A percentile compares a stretch with the other conserved stretches of the same genome.
These are phyloP conservation scores for Parazoanthus atlanticus DNA, from an alignment of 92 coral and sea anemone genomes.

Conservation along the genomic window DNA sequence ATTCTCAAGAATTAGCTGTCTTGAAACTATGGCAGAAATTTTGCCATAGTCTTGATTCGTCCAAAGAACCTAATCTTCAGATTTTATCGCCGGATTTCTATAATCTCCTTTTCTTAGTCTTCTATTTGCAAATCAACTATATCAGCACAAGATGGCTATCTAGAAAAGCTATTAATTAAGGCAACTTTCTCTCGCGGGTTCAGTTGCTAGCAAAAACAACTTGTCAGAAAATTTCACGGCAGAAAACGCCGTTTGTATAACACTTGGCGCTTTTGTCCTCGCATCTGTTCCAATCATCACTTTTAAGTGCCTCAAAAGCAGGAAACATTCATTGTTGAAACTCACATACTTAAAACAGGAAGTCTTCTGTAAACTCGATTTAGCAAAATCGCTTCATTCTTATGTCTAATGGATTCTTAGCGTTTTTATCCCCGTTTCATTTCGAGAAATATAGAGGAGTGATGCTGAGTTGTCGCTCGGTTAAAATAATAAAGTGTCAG, in stretches of 20 bases:
- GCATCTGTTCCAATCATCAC: not conserved
- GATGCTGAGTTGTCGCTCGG: not conserved
- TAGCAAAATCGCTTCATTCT: not conserved
- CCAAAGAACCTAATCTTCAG: not conserved
- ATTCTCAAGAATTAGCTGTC: not conserved
- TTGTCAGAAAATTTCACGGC: not conserved
- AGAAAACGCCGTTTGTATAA: not conserved
- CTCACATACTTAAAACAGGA: not conserved
- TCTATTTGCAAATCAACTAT: not conserved
- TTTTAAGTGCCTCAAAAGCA: slow-evolving; percentile 9
- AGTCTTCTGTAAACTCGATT: not conserved
- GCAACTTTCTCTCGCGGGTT: not conserved
- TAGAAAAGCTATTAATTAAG: not conserved
- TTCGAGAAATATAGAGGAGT: not conserved
- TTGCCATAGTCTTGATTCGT: not conserved
- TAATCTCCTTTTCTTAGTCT: not conserved
- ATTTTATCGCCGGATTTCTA: not conserved
- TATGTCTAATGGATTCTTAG: not conserved
- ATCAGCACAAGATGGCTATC: not conserved
- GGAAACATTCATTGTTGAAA: slow-evolving; percentile 10
- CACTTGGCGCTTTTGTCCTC: not conserved
- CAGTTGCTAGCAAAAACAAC: not conserved
- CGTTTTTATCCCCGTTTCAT: no score
- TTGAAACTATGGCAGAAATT: not conserved
- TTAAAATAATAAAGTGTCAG: not conserved